Conservation (phyloP, 2,113 vertebrate species). For the Syngnathus typhle region DNA sequence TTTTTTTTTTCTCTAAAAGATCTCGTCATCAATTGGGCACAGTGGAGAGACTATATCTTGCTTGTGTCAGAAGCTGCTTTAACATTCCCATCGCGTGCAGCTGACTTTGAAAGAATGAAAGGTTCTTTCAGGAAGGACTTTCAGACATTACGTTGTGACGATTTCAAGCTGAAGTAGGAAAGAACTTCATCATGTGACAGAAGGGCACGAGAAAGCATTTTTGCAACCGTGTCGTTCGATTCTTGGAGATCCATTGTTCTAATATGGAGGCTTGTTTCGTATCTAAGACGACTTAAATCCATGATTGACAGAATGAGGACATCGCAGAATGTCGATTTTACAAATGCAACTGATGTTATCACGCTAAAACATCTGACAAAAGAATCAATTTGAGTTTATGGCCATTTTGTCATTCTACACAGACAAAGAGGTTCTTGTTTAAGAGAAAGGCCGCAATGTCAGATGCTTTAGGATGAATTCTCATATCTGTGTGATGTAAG, state of each 20-base stretch:
- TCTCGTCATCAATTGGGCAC: slow-evolving; percentile 40
- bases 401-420: background rate
- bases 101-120: slow-evolving; percentile 20
- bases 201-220: slow-evolving; percentile 9
- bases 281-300: slow-evolving; percentile 18
- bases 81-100: slow-evolving; percentile 46
- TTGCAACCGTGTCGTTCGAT: slow-evolving; percentile 6
- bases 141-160: background rate
- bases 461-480: slow-evolving; percentile 30
- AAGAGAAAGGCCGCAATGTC: slow-evolving; percentile 16
- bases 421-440: background rate
- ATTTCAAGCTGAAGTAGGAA: background rate
- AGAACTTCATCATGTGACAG: background rate
- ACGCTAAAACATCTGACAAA: background rate
- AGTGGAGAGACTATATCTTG: slow-evolving; percentile 40
- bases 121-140: slow-evolving; percentile 7
- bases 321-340: slow-evolving; percentile 6
- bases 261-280: slow-evolving; percentile 34
- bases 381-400: background rate
- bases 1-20: slow-evolving; percentile 13
- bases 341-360: background rate
- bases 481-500: slow-evolving; percentile 15
- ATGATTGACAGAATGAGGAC: slow-evolving; percentile 62
- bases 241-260: slow-evolving; percentile 21
- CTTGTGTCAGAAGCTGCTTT: slow-evolving; percentile 46